Conservation (phyloP, 2,113 vertebrate species). For the Grammomys dolichurus region DNA sequence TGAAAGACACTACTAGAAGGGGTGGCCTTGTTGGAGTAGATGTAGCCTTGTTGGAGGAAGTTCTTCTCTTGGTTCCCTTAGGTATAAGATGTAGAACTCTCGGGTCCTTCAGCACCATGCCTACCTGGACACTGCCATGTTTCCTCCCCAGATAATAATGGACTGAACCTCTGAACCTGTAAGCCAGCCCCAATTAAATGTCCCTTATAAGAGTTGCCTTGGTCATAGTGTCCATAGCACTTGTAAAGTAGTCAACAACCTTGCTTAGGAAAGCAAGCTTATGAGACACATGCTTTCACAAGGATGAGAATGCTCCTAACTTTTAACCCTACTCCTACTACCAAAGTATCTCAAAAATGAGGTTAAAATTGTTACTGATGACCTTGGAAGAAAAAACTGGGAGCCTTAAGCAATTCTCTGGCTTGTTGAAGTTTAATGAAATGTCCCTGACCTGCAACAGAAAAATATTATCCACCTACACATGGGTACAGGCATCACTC, state of each 20-base stretch:
- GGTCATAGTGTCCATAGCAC: background rate
- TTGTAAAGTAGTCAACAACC: background rate
- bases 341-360: conserved; percentile 14
- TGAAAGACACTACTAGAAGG: too few relatives aligned
- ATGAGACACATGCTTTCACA: background rate
- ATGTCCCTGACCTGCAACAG: background rate
- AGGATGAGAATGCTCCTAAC: background rate
- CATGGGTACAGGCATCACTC: background rate
- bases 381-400: conserved; percentile 43
- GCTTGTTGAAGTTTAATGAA: background rate
- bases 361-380: background rate
- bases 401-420: background rate
- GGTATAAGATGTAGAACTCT: too few relatives aligned
- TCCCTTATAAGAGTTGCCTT: too few relatives aligned
- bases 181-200: too few relatives aligned
- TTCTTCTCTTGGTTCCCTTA: too few relatives aligned
- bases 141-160: too few relatives aligned
- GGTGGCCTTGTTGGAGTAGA: too few relatives aligned
- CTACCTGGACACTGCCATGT: too few relatives aligned
- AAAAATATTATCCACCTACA: background rate
- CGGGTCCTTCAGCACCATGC: too few relatives aligned
- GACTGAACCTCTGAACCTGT: too few relatives aligned
- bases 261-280: background rate
- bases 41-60: too few relatives aligned
- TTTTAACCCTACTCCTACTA: background rate